Evolutionary conservation across 1,140 invertebrate species (phyloP), one percentile per base, ranked within the genome.

Genomic region (Macrobrachium rosenbergii): DNA sequence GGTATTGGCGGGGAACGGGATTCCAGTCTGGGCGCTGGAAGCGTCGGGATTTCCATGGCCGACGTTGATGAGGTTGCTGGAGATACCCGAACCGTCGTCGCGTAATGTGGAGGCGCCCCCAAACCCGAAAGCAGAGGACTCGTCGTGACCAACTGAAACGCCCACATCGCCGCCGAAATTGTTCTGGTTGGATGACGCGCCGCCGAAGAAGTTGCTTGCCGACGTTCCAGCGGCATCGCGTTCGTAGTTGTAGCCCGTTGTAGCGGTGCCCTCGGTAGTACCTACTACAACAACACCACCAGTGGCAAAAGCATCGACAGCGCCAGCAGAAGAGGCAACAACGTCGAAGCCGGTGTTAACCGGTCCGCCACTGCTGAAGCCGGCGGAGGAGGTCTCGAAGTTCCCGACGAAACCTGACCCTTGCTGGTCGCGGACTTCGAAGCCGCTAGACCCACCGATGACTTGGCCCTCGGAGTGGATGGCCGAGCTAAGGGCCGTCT

Each of bases 401-500:
- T n/a, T 60, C 2, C 73, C 72, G 43, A 43, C 75, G n/a, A 75
- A 52, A 28, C 58, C 19, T 14, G 11, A 19, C 43, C 75, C 14
- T 52, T 64, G 28, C 63, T 78, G 8, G 12, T 52, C 12, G 6
- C 52, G 52, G 52, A 12, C 12, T 52, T 52, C 52, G 52, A 52
- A 52, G 16, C 82, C 89, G 19, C 43, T 23, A 7, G 17, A 59
- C 8, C 78, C 69, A 45, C 86, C 69, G 69, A 83, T 78, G 12
- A 88, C 58, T 28, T 85, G 63, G 43, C 86, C 84, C 23, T 73
- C 80, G 23, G 77, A 28, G 16, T 82, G 76, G 23, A 84, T 79
- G 23, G 89, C 87, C 45, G 67, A 45, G 62, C 83, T 76, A 72
- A 89, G 89, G 16, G 82, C 85, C 8, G 82, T 81, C 64, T 85